Evolutionary conservation across 1,140 invertebrate genomes (phyloP).

Genomic region (Neoseiulus cucumeris): DNA sequence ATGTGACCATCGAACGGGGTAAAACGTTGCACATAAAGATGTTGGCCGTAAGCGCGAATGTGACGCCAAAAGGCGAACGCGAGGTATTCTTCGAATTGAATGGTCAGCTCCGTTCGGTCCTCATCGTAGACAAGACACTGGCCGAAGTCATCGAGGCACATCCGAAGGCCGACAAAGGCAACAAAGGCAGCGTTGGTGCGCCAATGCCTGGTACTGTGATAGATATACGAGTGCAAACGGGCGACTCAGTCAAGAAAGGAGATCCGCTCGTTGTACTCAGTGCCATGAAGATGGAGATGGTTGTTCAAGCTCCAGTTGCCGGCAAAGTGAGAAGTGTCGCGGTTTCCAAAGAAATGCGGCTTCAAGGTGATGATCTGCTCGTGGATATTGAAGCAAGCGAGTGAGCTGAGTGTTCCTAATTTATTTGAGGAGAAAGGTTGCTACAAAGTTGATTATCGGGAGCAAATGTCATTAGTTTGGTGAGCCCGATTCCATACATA

Average conservation of each 20-base stretch:
- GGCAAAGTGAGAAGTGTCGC: conserved; percentile 60
- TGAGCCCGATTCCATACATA: no score
- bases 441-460: no score
- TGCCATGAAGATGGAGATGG: conserved; percentile 99
- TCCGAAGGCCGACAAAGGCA: conserved; percentile 74
- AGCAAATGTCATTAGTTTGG: no score
- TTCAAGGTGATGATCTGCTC: conserved; percentile 87
- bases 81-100: conserved; percentile 99
- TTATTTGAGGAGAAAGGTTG: no score
- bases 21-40: conserved; percentile 90
- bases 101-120: conserved; percentile 81
- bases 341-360: conserved; percentile 62
- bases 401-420: background rate
- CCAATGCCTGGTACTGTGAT: conserved; percentile 94
- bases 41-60: conserved; percentile 74
- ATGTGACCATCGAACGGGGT: conserved; percentile 77
- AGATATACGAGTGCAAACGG: conserved; percentile 53
- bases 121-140: conserved; percentile 75
- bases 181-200: conserved; percentile 75
- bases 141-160: conserved; percentile 77
- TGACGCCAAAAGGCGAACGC: conserved; percentile 65
- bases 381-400: conserved; percentile 25
- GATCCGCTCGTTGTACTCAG: conserved; percentile 77
- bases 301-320: conserved; percentile 74
- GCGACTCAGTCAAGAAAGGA: conserved; percentile 73